Base-by-base conservation (phyloP, 2,113 vertebrate species). In the Sorex fumeus region DNA sequence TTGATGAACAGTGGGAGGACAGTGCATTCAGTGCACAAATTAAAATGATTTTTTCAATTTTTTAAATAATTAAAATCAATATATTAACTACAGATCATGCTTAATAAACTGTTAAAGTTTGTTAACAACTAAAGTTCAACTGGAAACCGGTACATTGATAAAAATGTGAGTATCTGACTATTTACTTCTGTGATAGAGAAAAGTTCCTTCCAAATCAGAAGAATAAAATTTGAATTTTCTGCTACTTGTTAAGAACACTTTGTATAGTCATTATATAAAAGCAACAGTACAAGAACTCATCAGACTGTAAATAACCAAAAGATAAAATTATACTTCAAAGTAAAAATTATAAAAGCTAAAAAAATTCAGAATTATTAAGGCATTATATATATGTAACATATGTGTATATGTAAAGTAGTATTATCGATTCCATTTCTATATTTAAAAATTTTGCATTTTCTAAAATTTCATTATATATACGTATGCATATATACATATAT, bases 381-480 rank as follows among this genome's bases (percentile, higher is more conserved):
- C 12, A 15, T 4, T 75, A 8, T 71, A 69, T 50, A 50, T 50
- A 50, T 47, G 45, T 47, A 47, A 47, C 11, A 50, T 50, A 57
- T 57, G 21, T 57, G 19, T 57, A 57, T 21, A 57, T 53, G 16
- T 53, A 53, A 15, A 57, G 15, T 57, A 21, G 53, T 19, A 57
- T 57, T 57, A 57, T 6, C 18, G 2, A 57, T 57, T 57, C 47
- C 75, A 40, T 40, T 91, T 90, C 84, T 0, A 47, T 50, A 43
- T 89, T 84, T n/a, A 84, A 77, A 79, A 11, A 34, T 23, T 88
- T 95, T 90, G 19, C 28, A 77, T 67, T 90, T 91, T 69, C 57
- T 83, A 88, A 79, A 36, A 79, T 88, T 93, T 85, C 28, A 50
- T 7, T 50, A 7, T 50, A 50, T 50, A 50, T 50, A 47, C 45